Evolutionary conservation across 2,113 vertebrate species (phyloP).

Genomic region (Philantomba maxwellii): DNA sequence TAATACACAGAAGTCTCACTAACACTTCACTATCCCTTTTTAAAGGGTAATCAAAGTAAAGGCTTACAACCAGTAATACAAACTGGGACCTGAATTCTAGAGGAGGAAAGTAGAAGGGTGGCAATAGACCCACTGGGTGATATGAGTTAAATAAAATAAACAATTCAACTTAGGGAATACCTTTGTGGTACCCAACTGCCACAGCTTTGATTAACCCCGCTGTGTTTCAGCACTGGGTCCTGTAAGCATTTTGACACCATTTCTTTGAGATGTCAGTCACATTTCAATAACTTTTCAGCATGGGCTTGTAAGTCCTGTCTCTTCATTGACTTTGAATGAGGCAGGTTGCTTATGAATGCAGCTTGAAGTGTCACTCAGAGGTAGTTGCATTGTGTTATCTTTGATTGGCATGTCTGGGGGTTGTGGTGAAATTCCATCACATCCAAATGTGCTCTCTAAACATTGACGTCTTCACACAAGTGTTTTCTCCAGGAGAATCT

Average conservation of each 20-base stretch:
- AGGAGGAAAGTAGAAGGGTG: conserved; percentile 45
- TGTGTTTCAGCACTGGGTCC: conserved; percentile 80
- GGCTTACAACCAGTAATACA: conserved; percentile 60
- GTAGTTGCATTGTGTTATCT: conserved; percentile 76
- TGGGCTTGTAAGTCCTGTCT: conserved; percentile 81
- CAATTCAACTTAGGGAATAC: conserved; percentile 56
- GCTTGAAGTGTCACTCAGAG: conserved; percentile 81
- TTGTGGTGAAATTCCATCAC: conserved; percentile 65
- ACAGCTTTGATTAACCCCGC: conserved; percentile 83
- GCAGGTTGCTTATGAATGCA: conserved; percentile 81
- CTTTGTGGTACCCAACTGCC: conserved; percentile 67
- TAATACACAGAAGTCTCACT: conserved; percentile 47
- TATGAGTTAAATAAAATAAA: conserved; percentile 56
- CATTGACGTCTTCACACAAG: background rate
- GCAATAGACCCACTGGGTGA: conserved; percentile 50
- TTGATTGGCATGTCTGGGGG: conserved; percentile 77
- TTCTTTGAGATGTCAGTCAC: conserved; percentile 84
- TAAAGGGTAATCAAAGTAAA: conserved; percentile 51
- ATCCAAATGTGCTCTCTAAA: conserved; percentile 63
- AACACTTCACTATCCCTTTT: background rate
- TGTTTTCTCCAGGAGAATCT: conserved; percentile 52
- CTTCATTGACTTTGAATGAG: conserved; percentile 83
- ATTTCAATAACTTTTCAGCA: conserved; percentile 85
- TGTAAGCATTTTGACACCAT: conserved; percentile 73
- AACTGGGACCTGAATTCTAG: conserved; percentile 54